Base-by-base conservation (phyloP, 1,140 invertebrate species). In the Rhynchophorus ferrugineus region DNA sequence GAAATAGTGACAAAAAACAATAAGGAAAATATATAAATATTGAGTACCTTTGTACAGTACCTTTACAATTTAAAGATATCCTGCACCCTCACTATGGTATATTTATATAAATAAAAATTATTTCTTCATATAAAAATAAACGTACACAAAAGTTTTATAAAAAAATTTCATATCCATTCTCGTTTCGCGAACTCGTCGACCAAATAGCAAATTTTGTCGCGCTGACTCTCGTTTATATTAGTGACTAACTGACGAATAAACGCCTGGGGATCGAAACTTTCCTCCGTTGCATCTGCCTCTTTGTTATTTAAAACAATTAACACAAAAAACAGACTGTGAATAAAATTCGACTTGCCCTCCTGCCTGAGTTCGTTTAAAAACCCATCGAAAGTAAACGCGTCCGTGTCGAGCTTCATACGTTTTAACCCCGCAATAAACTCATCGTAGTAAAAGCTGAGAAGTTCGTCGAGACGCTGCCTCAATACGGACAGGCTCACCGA, bases 391-490 rank as follows among this genome's bases (percentile, higher is more conserved):
- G 7, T 44, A 33, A 49, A 55, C 6, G 34, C 6, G 3, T 7
- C 21, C 1, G 17, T 41, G 13, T 49, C 41, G 17, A 47, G 29
- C 13, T 36, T 17, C 11, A 35, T 34, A 1, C 38, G 11, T 13
- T 18, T 33, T 11, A 55, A 33, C 9, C 34, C 41, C 33, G 18
- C 41, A 0, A 52, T 13, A 3, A 51, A 52, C 20, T 46, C 29
- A 9, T 19, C 21, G 41, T 76, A 71, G 52, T 79, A 79, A 0
- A 73, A 55, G 46, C 69, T 56, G 1, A 77, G 47, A 1, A 78
- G 60, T 11, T 68, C 60, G 5, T 75, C 58, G 7, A 68, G 58
- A 29, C 73, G 45, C 2, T 70, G 49, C 0, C 66, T 57, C 1
- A 69, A 49, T 0, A 74, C 58, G 0, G 63, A 44, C 2, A 56